A percentile compares a stretch with the other conserved stretches of the same genome.
These are phyloP conservation scores for Oscheius onirici DNA, from an alignment of 2,888 invertebrate genomes.

Conservation along the genomic window DNA sequence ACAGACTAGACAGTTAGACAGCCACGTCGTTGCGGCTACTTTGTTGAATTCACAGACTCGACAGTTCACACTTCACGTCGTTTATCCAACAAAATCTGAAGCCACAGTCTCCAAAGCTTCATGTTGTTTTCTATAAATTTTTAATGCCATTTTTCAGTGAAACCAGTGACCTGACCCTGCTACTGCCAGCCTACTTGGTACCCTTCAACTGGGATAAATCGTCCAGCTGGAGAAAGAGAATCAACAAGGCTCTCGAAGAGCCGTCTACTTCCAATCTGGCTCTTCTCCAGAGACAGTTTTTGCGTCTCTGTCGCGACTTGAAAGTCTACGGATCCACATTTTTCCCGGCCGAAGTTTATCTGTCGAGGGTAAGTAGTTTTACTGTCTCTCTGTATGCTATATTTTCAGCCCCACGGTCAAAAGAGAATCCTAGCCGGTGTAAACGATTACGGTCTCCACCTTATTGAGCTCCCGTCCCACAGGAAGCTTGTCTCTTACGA, in stretches of 20 bases:
- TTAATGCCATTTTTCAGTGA: constrained; percentile 6
- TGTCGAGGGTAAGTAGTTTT: constrained; percentile 1
- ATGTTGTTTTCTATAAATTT: no score
- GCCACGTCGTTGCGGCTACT: no score
- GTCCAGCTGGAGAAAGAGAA: constrained; percentile 13
- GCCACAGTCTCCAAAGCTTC: no score
- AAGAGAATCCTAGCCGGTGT: constrained; percentile 6
- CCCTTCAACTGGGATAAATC: not conserved
- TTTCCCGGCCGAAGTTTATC: constrained; percentile 29
- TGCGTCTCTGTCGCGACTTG: constrained; percentile 20
- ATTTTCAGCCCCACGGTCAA: constrained; percentile 15
- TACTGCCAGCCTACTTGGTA: not conserved
- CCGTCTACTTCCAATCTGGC: constrained; percentile 7
- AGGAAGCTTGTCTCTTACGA: constrained; percentile 16
- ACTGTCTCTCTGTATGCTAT: no score
- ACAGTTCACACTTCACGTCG: no score
- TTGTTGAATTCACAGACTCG: no score
- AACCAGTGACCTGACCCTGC: constrained; percentile 17
- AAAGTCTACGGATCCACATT: constrained; percentile 28
- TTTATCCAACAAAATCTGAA: no score
- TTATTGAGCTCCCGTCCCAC: constrained; percentile 10
- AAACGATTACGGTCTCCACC: constrained; percentile 28
- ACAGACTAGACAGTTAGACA: no score
- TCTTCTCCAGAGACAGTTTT: constrained; percentile 8
- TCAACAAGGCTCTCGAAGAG: constrained; percentile 21